These are phyloP conservation scores for Passer domesticus DNA, from an alignment of 2,113 vertebrate species.

Conservation along the genomic window DNA sequence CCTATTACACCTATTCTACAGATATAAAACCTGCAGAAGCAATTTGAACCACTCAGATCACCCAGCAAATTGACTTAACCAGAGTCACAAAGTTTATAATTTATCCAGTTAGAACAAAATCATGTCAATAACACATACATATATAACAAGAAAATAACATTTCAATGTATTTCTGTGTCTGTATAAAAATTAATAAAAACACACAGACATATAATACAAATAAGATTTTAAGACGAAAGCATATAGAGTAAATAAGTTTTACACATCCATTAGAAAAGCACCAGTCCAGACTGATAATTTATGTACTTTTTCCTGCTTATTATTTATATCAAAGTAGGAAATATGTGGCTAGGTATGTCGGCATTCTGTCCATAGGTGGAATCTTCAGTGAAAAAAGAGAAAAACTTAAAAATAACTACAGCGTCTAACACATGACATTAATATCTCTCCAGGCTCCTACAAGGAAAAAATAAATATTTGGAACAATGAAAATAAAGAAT, in stretches of 20 bases:
- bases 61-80: not conserved
- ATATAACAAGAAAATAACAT: not conserved
- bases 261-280: not conserved
- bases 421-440: not conserved
- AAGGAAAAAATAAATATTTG: not conserved
- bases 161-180: not conserved
- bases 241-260: not conserved
- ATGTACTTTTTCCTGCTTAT: not conserved
- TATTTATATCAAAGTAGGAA: not conserved
- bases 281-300: accelerated
- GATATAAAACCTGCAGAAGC: not conserved
- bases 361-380: accelerated
- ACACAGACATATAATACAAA: accelerated
- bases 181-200: not conserved
- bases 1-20: not conserved
- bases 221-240: accelerated
- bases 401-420: not conserved
- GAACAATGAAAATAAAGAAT: not conserved
- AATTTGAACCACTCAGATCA: not conserved
- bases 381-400: not conserved
- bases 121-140: accelerated
- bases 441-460: not conserved
- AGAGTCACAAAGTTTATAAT: not conserved
- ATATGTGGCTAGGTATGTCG: accelerated
- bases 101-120: not conserved